A percentile compares a stretch with the other conserved stretches of the same genome.
These are phyloP conservation scores for Drosophila cognata DNA, from an alignment of 2,888 invertebrate genomes.

Conservation along the genomic window DNA sequence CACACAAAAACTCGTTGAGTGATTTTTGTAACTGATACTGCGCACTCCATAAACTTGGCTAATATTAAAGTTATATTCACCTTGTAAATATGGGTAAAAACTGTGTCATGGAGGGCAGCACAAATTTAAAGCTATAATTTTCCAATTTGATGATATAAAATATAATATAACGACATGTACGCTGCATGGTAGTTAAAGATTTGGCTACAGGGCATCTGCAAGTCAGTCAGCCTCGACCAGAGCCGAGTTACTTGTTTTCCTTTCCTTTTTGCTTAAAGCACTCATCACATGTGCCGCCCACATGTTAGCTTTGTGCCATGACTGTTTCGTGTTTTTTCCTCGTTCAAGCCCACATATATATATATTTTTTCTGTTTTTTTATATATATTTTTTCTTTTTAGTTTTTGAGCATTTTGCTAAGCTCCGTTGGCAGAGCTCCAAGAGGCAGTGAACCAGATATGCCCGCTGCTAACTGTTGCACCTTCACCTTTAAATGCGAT, in stretches of 20 bases:
- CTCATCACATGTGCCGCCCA: conserved; percentile 22
- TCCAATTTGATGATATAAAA: background rate
- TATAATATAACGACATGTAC: background rate
- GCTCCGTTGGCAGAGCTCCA: conserved; percentile 53
- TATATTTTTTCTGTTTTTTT: background rate
- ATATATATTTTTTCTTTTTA: conserved; percentile 15
- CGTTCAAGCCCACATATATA: background rate
- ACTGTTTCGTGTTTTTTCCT: conserved; percentile 15
- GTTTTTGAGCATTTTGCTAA: conserved; percentile 58
- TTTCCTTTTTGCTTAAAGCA: conserved; percentile 31
- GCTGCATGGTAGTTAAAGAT: background rate
- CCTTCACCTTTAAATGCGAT: conserved; percentile 79
- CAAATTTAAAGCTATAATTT: background rate
- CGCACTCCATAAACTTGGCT: conserved; percentile 23
- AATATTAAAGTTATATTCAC: conserved; percentile 37
- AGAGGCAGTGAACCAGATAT: conserved; percentile 64
- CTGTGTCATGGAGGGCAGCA: background rate
- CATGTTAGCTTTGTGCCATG: conserved; percentile 31
- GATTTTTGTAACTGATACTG: conserved; percentile 43
- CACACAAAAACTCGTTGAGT: conserved; percentile 14
- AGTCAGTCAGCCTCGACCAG: background rate
- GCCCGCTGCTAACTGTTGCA: conserved; percentile 70
- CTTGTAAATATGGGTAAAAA: background rate
- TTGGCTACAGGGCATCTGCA: background rate
- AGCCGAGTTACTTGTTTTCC: background rate